Evolutionary conservation across 2,888 invertebrate genomes (phyloP).

Genomic region (Ellobium chinense): DNA sequence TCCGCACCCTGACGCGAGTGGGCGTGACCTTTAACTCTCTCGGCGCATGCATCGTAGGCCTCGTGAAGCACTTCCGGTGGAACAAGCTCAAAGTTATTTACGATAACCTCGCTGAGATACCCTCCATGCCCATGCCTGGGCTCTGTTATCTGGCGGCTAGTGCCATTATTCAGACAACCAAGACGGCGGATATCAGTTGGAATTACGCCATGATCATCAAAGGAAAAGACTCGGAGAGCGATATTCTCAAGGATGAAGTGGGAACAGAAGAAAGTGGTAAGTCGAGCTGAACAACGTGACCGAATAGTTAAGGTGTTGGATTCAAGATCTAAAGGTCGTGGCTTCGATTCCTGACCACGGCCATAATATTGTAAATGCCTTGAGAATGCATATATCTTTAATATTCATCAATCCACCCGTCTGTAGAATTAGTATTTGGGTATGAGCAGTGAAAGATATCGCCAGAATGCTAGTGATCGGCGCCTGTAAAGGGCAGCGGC

Average conservation of each 20-base stretch:
- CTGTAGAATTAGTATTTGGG: too few relatives aligned
- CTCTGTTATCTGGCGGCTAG: conserved; percentile 90
- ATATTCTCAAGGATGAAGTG: conserved; percentile 22
- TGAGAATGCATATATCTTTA: too few relatives aligned
- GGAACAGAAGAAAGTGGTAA: conserved; percentile 18
- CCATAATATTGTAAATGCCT: too few relatives aligned
- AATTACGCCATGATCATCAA: not conserved
- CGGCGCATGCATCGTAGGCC: conserved; percentile 47
- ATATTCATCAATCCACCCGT: too few relatives aligned
- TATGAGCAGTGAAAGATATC: too few relatives aligned
- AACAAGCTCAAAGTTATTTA: conserved; percentile 84
- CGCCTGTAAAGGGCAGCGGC: too few relatives aligned
- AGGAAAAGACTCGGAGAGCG: not conserved
- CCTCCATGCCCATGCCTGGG: conserved; percentile 79
- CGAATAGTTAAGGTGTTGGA: too few relatives aligned
- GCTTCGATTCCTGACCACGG: too few relatives aligned
- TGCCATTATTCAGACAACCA: conserved; percentile 75
- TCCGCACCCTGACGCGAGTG: conserved; percentile 63
- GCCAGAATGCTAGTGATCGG: too few relatives aligned
- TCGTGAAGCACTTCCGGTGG: conserved; percentile 57
- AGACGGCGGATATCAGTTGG: not conserved
- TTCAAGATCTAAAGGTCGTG: too few relatives aligned
- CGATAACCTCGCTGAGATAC: conserved; percentile 86
- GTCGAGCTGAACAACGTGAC: too few relatives aligned
- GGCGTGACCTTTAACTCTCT: conserved; percentile 64